Conservation (phyloP, 2,797 vertebrate species). For the Pitangus sulphuratus region DNA sequence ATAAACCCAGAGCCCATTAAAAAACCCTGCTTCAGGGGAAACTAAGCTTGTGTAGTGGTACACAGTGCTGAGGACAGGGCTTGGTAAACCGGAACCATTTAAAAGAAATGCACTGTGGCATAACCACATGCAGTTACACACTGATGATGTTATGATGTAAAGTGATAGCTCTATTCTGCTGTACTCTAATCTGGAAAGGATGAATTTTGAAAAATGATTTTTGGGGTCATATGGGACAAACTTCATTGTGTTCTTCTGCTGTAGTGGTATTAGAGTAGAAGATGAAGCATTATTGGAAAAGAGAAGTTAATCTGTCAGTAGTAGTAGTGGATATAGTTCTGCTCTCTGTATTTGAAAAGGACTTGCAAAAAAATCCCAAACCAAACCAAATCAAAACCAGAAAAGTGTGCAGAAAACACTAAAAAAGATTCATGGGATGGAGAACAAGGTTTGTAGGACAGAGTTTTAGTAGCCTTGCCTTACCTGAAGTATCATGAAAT, state of each 20-base stretch:
- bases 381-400: neutral
- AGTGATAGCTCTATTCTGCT: neutral
- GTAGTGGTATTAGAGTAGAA: neutral
- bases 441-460: neutral
- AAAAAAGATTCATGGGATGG: neutral
- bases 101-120: neutral
- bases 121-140: neutral
- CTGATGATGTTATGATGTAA: neutral
- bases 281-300: neutral
- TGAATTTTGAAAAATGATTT: neutral
- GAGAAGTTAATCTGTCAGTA: neutral
- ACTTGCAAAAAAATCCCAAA: neutral
- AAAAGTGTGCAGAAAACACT: neutral
- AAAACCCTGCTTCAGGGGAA: neutral
- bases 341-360: neutral
- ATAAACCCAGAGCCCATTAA: neutral
- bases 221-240: neutral
- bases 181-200: neutral
- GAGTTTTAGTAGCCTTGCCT: neutral
- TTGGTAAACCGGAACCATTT: neutral
- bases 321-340: neutral
- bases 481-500: neutral
- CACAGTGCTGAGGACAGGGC: neutral
- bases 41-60: neutral
- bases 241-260: neutral